Evolutionary conservation across 2,888 invertebrate genomes (phyloP).

Genomic region (Agrypnus murinus): DNA sequence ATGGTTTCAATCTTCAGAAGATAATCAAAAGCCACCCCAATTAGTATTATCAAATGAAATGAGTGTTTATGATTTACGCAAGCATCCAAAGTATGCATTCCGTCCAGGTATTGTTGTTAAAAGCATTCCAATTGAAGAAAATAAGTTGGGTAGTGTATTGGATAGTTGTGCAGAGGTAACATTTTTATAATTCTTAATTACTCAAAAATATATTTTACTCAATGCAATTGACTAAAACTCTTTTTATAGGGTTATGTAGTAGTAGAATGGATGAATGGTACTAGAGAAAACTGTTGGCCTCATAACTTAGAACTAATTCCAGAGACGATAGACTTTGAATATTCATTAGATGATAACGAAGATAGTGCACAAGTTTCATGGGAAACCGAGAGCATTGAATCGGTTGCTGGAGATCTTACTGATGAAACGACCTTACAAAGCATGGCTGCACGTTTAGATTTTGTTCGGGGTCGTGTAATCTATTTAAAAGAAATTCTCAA

Average conservation of each 20-base stretch:
- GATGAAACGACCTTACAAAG: slow-evolving; percentile 72
- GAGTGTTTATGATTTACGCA: slow-evolving; percentile 96
- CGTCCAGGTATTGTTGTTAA: slow-evolving; percentile 94
- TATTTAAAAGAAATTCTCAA: slow-evolving; percentile 73
- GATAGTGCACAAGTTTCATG: slow-evolving; percentile 79
- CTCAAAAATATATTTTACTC: not conserved
- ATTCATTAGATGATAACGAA: slow-evolving; percentile 78
- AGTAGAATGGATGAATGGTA: slow-evolving; percentile 95
- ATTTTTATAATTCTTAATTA: slow-evolving; percentile 9
- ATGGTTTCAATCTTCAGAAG: slow-evolving; percentile 88
- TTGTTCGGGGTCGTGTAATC: slow-evolving; percentile 66
- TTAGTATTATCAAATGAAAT: slow-evolving; percentile 75
- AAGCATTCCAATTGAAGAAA: slow-evolving; percentile 69
- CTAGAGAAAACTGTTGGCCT: slow-evolving; percentile 92
- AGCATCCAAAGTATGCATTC: slow-evolving; percentile 95
- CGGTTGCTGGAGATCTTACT: slow-evolving; percentile 74
- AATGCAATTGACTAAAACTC: no score
- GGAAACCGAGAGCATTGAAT: slow-evolving; percentile 85
- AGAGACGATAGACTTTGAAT: slow-evolving; percentile 84
- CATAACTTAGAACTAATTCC: slow-evolving; percentile 82
- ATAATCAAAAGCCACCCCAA: slow-evolving; percentile 58
- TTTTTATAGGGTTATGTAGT: slow-evolving; percentile 79
- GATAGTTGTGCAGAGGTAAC: slow-evolving; percentile 86
- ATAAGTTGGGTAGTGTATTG: slow-evolving; percentile 84
- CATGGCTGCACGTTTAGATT: slow-evolving; percentile 79